Conservation (phyloP, 1,140 invertebrate genomes). For the Brachionus plicatilis region DNA sequence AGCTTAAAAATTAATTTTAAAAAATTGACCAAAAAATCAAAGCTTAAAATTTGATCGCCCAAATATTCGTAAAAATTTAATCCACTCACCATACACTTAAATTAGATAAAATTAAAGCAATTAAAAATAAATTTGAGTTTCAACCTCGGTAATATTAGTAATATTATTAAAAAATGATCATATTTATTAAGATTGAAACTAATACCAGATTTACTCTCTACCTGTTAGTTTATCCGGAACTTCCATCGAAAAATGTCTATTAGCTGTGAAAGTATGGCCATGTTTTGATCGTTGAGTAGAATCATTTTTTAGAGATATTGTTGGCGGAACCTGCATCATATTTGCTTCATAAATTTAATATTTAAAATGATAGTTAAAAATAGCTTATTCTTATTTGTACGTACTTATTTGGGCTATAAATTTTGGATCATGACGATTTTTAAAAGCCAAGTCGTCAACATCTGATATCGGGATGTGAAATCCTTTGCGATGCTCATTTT, state of each 20-base stretch:
- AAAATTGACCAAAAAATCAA: background rate
- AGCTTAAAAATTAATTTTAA: background rate
- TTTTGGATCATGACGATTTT: constrained; percentile 22
- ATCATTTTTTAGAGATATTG: constrained; percentile 4
- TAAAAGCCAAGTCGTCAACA: constrained; percentile 26
- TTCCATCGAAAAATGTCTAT: background rate
- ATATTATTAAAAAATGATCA: background rate
- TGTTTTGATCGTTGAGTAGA: background rate
- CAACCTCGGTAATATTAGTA: background rate
- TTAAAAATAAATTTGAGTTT: background rate
- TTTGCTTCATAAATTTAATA: background rate
- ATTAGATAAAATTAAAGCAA: background rate
- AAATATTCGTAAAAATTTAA: background rate
- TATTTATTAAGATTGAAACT: background rate
- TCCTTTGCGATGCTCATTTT: background rate
- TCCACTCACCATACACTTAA: background rate
- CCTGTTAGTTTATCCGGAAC: constrained; percentile 34
- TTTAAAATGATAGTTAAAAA: background rate
- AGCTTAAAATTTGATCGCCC: background rate
- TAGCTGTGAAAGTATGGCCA: background rate
- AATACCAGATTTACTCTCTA: background rate
- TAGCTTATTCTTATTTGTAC: too few species aligned
- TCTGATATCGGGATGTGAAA: constrained; percentile 12
- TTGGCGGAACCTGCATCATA: constrained; percentile 32
- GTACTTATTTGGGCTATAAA: constrained; percentile 32